Evolutionary conservation across 2,888 invertebrate species (phyloP).

Genomic region (Clostera curtula): DNA sequence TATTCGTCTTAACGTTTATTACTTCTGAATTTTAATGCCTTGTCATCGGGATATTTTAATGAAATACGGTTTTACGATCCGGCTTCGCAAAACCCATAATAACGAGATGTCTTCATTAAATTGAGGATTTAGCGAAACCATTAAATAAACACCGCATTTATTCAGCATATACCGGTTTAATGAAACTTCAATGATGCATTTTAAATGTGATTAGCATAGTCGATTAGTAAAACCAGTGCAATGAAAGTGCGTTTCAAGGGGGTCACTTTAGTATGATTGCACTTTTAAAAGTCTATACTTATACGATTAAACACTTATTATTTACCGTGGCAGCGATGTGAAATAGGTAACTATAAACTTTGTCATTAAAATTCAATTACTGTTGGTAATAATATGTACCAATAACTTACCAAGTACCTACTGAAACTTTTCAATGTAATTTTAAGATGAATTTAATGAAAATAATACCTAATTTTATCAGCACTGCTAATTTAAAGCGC

Average conservation of each 20-base stretch:
- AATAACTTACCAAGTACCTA: too few species aligned
- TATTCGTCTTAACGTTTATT: neutral
- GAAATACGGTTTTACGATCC: neutral
- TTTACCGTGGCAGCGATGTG: too few species aligned
- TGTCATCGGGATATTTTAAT: neutral
- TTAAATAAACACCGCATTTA: conserved; percentile 1
- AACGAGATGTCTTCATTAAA: conserved; percentile 4
- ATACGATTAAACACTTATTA: too few species aligned
- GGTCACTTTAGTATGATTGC: too few species aligned
- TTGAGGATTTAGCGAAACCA: conserved; percentile 6
- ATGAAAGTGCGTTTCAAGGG: conserved; percentile 11
- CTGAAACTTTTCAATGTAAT: too few species aligned
- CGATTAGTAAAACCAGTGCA: conserved; percentile 11
- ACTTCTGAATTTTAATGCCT: neutral
- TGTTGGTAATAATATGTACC: too few species aligned
- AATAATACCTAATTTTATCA: too few species aligned
- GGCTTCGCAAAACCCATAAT: neutral
- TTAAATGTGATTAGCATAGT: conserved; percentile 15
- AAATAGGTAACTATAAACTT: too few species aligned
- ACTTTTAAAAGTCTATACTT: too few species aligned
- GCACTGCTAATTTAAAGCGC: too few species aligned
- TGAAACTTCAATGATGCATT: conserved; percentile 16
- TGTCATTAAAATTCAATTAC: too few species aligned
- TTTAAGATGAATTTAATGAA: too few species aligned
- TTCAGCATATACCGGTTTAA: conserved; percentile 5